Conservation (phyloP, 2,797 vertebrate genomes). For the Malurus splendens region DNA sequence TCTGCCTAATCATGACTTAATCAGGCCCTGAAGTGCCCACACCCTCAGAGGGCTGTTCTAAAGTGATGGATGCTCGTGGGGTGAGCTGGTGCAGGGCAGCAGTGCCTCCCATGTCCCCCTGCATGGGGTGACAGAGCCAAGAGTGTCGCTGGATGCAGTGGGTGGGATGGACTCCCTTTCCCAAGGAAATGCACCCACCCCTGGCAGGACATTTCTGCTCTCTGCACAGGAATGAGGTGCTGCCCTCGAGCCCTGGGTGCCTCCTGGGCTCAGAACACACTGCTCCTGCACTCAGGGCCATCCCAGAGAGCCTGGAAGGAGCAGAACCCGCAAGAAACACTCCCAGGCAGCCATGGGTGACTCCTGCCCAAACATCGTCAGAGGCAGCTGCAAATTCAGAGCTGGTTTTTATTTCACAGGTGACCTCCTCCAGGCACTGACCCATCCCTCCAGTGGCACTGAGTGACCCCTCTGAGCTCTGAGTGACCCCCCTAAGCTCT, state of each 20-base stretch:
- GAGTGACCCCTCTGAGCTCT: neutral
- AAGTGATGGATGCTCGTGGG: neutral
- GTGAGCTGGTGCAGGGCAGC: neutral
- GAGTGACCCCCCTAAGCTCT: no score
- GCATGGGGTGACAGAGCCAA: neutral
- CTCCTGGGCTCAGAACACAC: neutral
- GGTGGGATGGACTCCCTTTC: neutral
- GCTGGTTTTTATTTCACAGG: neutral
- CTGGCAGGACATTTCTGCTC: neutral
- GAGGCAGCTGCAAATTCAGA: neutral
- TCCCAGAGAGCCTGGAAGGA: neutral
- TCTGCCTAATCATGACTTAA: neutral
- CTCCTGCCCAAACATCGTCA: neutral
- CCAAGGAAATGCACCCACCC: neutral
- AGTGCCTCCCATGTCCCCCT: fast-evolving
- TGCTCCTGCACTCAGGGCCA: neutral
- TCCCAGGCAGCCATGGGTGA: neutral
- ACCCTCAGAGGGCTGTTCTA: neutral
- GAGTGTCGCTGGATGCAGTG: fast-evolving
- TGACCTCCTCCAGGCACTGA: neutral
- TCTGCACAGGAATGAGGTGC: neutral
- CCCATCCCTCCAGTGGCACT: neutral
- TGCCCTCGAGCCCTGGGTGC: neutral
- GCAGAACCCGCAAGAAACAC: neutral
- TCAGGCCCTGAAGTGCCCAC: neutral